Conservation (phyloP, 2,113 vertebrate genomes). For the Ctenodactylus gundi region DNA sequence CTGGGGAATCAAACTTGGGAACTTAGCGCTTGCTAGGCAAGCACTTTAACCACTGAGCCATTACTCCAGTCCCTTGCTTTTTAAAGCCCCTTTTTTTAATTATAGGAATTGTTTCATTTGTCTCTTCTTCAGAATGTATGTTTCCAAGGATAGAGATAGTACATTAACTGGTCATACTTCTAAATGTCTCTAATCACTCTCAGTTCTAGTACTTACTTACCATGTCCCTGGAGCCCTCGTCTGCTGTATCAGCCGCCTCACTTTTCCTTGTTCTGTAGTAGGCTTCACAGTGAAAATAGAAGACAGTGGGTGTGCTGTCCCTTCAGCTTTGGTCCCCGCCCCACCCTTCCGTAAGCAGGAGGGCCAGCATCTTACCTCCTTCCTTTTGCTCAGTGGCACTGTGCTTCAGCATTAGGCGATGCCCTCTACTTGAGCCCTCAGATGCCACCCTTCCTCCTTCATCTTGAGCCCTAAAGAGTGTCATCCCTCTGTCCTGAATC, state of each 20-base stretch:
- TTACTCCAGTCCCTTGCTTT: no score
- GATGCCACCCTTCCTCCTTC: not conserved
- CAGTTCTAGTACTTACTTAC: not conserved
- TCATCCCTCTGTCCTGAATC: not conserved
- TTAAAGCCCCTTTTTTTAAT: not conserved
- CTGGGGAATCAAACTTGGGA: no score
- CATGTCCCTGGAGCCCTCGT: not conserved
- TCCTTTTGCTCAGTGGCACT: not conserved
- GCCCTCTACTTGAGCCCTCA: not conserved
- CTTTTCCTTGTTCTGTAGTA: no score
- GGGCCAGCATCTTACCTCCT: not conserved
- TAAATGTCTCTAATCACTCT: not conserved
- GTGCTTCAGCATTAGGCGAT: not conserved
- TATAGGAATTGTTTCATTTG: not conserved
- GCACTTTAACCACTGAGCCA: no score
- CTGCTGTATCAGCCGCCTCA: not conserved
- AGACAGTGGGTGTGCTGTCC: not conserved
- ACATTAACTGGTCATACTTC: not conserved
- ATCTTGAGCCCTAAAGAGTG: not conserved
- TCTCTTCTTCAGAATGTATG: not conserved
- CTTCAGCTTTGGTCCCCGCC: not conserved
- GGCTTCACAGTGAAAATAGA: not conserved
- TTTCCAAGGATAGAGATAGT: not conserved
- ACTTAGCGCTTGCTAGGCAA: no score
- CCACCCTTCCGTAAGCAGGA: not conserved